Conservation (phyloP, 2,888 invertebrate species). For the Ischnura elegans region DNA sequence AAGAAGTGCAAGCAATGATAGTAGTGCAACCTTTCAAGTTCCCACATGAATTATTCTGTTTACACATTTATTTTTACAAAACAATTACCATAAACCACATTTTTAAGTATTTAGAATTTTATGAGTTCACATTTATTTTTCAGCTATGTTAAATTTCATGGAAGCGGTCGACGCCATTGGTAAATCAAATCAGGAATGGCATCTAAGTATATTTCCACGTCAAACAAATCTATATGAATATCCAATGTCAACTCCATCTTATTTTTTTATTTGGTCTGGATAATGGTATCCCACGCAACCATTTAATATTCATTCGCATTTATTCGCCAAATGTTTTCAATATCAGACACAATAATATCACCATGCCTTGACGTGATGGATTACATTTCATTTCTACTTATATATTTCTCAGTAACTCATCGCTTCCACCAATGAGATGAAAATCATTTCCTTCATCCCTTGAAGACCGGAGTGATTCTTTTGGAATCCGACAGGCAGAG, state of each 20-base stretch:
- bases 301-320: conserved; percentile 1
- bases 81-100: too few relatives aligned
- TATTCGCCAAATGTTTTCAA: conserved; percentile 26
- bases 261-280: background rate
- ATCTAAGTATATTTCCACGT: background rate
- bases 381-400: conserved; percentile 26
- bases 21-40: too few relatives aligned
- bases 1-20: too few relatives aligned
- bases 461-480: conserved; percentile 46
- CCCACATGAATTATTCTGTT: too few relatives aligned
- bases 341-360: conserved; percentile 21
- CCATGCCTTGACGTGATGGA: conserved; percentile 19
- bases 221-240: conserved; percentile 2
- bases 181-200: background rate
- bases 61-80: too few relatives aligned
- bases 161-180: too few relatives aligned
- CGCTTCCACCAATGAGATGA: background rate
- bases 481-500: conserved; percentile 40
- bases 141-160: too few relatives aligned
- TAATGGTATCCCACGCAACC: conserved; percentile 7
- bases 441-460: conserved; percentile 28
- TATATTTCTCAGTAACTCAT: conserved; percentile 9
- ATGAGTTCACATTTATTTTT: too few relatives aligned
- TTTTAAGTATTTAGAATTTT: too few relatives aligned
- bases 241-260: background rate